A percentile compares a stretch with the other conserved stretches of the same genome.
Evolutionary conservation across 2,888 invertebrate species (phyloP).

Genomic region (Bombyx huttoni): DNA sequence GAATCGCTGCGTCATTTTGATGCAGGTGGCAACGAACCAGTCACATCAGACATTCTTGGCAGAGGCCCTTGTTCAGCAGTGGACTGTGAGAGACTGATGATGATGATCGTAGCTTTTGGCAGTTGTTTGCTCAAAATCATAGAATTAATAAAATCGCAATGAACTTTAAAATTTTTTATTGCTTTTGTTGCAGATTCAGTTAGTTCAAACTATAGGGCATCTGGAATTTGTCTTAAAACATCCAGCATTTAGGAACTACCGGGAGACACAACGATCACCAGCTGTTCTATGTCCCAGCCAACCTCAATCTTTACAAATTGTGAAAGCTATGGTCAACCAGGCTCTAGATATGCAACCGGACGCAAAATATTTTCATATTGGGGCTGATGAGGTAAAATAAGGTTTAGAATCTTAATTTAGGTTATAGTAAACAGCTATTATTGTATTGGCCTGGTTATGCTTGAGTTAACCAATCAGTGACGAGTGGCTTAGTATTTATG

Average conservation of each 20-base stretch:
- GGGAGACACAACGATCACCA: conserved; percentile 76
- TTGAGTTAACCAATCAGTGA: too few species aligned
- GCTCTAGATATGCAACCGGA: conserved; percentile 75
- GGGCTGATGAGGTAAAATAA: conserved; percentile 79
- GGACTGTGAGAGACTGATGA: too few species aligned
- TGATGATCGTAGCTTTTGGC: too few species aligned
- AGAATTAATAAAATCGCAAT: too few species aligned
- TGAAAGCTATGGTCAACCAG: conserved; percentile 80
- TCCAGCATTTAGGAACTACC: conserved; percentile 73
- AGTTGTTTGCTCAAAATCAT: too few species aligned
- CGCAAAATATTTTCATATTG: conserved; percentile 82
- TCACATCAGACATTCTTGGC: too few species aligned
- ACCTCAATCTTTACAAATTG: conserved; percentile 72
- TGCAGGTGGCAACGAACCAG: too few species aligned
- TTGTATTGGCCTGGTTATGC: too few species aligned
- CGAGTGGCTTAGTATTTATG: too few species aligned
- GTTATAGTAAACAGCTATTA: too few species aligned
- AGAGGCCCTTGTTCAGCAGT: too few species aligned
- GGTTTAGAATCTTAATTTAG: neutral
- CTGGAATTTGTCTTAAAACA: conserved; percentile 88
- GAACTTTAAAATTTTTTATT: neutral
- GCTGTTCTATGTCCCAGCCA: conserved; percentile 83
- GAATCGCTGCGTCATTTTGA: too few species aligned
- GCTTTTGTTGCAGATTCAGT: conserved; percentile 64
- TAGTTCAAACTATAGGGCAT: conserved; percentile 91